Conservation (phyloP, 2,888 invertebrate species). For the Eurois occulta region DNA sequence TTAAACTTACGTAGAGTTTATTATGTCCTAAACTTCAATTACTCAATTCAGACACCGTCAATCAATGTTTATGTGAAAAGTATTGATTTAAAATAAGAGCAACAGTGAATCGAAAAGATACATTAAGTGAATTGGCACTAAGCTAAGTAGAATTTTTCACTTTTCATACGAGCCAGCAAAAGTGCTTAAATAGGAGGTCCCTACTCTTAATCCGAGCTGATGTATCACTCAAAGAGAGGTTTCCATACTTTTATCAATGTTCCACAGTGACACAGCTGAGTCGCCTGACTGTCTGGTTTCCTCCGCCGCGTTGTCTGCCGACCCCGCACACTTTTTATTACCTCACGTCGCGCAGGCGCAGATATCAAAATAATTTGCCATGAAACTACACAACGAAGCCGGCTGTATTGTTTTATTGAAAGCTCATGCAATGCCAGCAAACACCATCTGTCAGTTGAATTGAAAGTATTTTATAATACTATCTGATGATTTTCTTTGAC, state of each 20-base stretch:
- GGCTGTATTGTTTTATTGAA: conserved; percentile 54
- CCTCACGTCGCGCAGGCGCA: conserved; percentile 39
- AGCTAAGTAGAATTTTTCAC: background rate
- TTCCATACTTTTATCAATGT: background rate
- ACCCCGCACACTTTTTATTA: conserved; percentile 55
- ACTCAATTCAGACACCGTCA: background rate
- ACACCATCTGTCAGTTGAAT: conserved; percentile 41
- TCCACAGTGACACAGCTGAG: conserved; percentile 26
- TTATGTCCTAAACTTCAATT: background rate
- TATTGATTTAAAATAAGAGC: background rate
- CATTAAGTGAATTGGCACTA: background rate
- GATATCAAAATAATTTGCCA: conserved; percentile 61
- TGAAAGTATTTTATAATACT: conserved; percentile 22
- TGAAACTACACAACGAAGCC: conserved; percentile 48
- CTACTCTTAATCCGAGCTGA: background rate
- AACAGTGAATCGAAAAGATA: background rate
- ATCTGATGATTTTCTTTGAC: background rate
- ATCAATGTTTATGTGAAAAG: background rate
- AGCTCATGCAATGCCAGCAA: conserved; percentile 18
- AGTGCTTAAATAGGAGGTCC: background rate
- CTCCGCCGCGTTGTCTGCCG: conserved; percentile 66
- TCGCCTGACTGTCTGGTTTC: conserved; percentile 62
- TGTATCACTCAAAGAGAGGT: background rate
- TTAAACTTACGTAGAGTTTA: background rate
- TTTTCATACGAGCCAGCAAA: background rate